Base-by-base conservation (phyloP, 2,888 invertebrate genomes). In the Salticus scenicus region DNA sequence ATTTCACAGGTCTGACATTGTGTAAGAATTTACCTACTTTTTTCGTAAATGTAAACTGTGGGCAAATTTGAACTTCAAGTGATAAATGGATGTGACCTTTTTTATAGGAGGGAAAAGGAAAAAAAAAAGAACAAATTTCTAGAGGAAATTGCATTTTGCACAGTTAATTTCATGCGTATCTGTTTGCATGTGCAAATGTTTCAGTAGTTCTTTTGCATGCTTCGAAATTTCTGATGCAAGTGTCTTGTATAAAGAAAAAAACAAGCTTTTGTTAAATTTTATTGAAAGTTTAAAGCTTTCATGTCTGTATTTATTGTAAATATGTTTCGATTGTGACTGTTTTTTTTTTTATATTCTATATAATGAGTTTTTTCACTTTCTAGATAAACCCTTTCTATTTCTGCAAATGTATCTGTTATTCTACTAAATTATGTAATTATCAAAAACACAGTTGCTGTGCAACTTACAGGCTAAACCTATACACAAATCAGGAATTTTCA, bases 261-360 rank as follows among this genome's bases (percentile, higher is more conserved):
- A 57, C 4, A 7, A 7, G 0, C 17, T 57, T 57, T 57, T 57
- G 57, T 57, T 57, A 24, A 57, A 17, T 4, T 24, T 57, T 1
- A 7, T 24, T 57, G 57, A 57, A 24, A 24, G 17, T 37, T 7
- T 7, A 37, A 37, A 17, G 42, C 42, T 47, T 47, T 47, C 42
- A 47, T 47, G 42, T 47, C 1, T 24, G 57, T 57, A 57, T 24
- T 57, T 17, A 57, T 57, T 57, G 57, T 57, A 57, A 57, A 57
- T 57, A 57, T 5, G 57, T 57, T 24, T 24, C n/a, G 24, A 57
- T 57, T 57, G 57, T 24, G 57, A 57, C 24, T 57, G 57, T 24
- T 57, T 57, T 24, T 24, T 12, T 1, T 57, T 24, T n/a, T n/a
- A n/a, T n/a, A n/a, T n/a, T n/a, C 12, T 57, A 4, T 57, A 57